These are phyloP conservation scores for Setipinna tenuifilis DNA, from an alignment of 2,797 vertebrate species.

Conservation along the genomic window DNA sequence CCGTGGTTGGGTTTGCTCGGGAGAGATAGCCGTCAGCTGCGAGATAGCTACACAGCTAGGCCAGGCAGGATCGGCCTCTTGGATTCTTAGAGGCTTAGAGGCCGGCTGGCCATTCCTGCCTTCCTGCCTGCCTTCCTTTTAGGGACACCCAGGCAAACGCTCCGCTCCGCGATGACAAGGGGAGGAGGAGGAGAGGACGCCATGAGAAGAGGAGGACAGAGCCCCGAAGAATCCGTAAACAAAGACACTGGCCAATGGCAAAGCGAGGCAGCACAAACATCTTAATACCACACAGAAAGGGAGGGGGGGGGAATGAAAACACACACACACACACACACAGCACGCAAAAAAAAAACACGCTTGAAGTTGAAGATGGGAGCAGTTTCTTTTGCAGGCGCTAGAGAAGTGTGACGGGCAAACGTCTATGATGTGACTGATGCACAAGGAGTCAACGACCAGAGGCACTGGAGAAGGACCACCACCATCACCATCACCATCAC, in stretches of 20 bases:
- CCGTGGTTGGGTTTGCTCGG: conserved; percentile 3
- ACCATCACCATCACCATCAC: conserved; percentile 34
- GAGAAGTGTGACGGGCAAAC: neutral
- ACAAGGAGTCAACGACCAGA: neutral
- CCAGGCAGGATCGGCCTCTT: neutral
- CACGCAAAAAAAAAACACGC: conserved; percentile 3
- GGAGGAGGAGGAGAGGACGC: neutral
- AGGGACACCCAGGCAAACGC: conserved; percentile 7
- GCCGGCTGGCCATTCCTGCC: neutral
- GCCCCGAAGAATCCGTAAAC: conserved; percentile 13
- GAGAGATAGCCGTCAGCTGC: neutral
- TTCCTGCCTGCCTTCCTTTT: conserved; percentile 14
- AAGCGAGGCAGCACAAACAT: conserved; percentile 21
- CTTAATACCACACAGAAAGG: neutral
- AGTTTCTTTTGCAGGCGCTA: conserved; percentile 16
- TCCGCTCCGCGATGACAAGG: neutral
- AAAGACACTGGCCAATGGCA: neutral
- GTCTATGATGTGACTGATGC: neutral
- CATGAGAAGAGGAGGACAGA: neutral
- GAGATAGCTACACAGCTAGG: neutral
- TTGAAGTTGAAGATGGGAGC: neutral
- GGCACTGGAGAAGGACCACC: neutral
- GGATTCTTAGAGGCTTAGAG: neutral
- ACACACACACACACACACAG: conserved; percentile 33
- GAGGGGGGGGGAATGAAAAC: neutral